These are phyloP conservation scores for Agyllia agylla DNA, from an alignment of 2,888 invertebrate genomes.

Conservation along the genomic window DNA sequence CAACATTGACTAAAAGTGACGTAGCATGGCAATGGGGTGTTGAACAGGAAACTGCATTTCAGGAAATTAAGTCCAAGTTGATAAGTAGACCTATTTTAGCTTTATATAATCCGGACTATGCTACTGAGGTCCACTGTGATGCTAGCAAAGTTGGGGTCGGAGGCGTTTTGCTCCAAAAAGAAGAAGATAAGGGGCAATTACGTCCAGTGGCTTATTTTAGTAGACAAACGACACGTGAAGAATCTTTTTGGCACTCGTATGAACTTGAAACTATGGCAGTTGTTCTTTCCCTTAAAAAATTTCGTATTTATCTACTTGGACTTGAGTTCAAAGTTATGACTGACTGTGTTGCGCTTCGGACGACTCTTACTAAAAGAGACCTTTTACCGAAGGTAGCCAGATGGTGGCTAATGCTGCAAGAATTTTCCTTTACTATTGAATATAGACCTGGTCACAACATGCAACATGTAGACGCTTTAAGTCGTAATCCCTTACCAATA, in stretches of 20 bases:
- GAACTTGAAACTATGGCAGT: conserved; percentile 83
- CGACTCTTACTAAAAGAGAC: conserved; percentile 75
- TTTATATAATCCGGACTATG: conserved; percentile 64
- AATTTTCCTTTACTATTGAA: conserved; percentile 79
- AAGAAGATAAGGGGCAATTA: background rate
- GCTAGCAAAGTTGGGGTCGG: conserved; percentile 79
- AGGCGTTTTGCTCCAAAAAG: conserved; percentile 5
- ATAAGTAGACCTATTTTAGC: conserved; percentile 61
- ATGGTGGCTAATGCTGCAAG: conserved; percentile 80
- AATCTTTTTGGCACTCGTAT: conserved; percentile 12
- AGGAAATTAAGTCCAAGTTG: background rate
- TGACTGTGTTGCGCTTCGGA: conserved; percentile 80
- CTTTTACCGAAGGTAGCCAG: conserved; percentile 78
- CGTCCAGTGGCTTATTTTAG: conserved; percentile 21
- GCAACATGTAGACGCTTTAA: conserved; percentile 81
- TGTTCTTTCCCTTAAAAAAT: conserved; percentile 51
- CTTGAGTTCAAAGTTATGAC: conserved; percentile 64
- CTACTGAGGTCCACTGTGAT: conserved; percentile 81
- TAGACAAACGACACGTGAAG: background rate
- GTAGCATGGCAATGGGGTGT: conserved; percentile 61
- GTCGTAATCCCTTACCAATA: conserved; percentile 71
- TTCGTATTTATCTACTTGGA: conserved; percentile 14
- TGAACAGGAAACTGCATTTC: conserved; percentile 11
- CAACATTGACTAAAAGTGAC: conserved; percentile 48
- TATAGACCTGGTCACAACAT: conserved; percentile 79